Evolutionary conservation across 2,888 invertebrate genomes (phyloP), one percentile per base, ranked within the genome.

Genomic region (Spodoptera picta): DNA sequence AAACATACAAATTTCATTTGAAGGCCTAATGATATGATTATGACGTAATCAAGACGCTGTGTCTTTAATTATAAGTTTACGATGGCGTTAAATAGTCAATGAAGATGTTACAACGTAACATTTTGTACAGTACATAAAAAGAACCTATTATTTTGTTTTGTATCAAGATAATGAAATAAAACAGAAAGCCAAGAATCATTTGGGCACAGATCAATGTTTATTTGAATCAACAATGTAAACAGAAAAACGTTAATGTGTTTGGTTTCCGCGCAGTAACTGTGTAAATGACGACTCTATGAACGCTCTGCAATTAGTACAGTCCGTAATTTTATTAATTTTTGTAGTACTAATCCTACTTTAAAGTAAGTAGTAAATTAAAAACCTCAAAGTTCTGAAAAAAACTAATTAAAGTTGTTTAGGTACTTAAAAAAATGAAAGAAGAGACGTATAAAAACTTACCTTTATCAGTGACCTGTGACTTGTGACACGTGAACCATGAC

Each of bases 21-120:
- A 14, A 50, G 49, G 5, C 45, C 36, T 45, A 49, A 53, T 66
- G 47, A 58, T 55, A 62, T 1, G 57, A 55, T 58, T 47, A 75
- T 70, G 64, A 58, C 70, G 71, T 70, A 75, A 71, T 70, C 36
- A 75, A 58, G 58, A 12, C 41, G 36, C 47, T 46, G 41, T 55
- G n/a, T 58, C 42, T 62, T 54, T 63, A 63, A 70, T 63, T 70
- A 75, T 24, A 75, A 43, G n/a, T 71, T 71, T 63, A 75, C 55
- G 75, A 75, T 49, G 43, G 24, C n/a, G 48, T 71, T 58, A 70
- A 71, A 58, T 41, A 46, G 69, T 52, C 45, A 5, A 68, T 73
- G 47, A 52, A 49, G 23, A 43, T 56, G 60, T 69, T 53, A 74
- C 58, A 52, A 31, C 54, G 9, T 36, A 57, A 56, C 58, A 63